Conservation (phyloP, 1,140 invertebrate genomes). For the Trichoplusia ni region DNA sequence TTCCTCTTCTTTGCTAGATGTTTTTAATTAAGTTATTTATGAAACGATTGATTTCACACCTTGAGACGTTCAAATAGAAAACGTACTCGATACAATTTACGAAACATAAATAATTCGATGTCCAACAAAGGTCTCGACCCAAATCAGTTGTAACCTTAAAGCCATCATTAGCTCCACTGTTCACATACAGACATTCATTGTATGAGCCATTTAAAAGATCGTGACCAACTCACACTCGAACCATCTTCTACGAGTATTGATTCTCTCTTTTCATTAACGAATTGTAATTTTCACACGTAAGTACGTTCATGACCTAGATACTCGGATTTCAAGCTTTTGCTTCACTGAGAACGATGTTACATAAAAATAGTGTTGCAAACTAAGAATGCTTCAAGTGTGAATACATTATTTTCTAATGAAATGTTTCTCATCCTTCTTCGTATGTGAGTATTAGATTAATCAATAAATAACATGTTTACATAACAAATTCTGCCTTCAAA, state of each 20-base stretch:
- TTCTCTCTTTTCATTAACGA: slow-evolving; percentile 32
- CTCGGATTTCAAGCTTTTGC: neutral
- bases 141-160: too few species aligned
- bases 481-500: neutral
- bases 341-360: slow-evolving; percentile 8
- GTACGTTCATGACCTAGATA: slow-evolving; percentile 14
- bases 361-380: neutral
- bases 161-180: neutral
- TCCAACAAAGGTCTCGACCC: too few species aligned
- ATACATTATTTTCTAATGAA: too few species aligned
- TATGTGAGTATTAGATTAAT: too few species aligned
- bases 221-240: slow-evolving; percentile 13
- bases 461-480: neutral
- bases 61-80: too few species aligned
- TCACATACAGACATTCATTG: neutral
- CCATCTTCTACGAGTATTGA: slow-evolving; percentile 15
- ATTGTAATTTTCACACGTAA: slow-evolving; percentile 30
- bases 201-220: slow-evolving; percentile 13
- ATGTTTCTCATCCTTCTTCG: too few species aligned
- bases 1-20: too few species aligned
- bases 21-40: too few species aligned
- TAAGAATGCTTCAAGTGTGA: neutral
- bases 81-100: too few species aligned
- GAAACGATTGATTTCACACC: too few species aligned
- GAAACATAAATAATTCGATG: too few species aligned